Conservation (phyloP, 2,797 vertebrate species). For the Lepus oiostolus region DNA sequence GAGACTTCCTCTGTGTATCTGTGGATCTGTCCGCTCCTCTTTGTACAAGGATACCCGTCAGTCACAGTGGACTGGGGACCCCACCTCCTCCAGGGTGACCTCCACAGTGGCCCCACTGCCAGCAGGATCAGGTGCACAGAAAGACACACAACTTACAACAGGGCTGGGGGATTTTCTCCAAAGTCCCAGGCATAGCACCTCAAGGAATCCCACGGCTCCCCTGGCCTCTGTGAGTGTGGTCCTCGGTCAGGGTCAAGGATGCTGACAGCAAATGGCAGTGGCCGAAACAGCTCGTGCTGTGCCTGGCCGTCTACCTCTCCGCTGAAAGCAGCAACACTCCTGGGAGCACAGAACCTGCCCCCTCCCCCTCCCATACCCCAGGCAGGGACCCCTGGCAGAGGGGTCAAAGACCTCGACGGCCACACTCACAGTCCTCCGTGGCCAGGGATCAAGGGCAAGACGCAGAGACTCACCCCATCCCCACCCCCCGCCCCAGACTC, state of each 20-base stretch:
- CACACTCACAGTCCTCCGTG: neutral
- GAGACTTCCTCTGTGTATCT: fast-evolving
- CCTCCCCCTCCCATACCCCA: fast-evolving
- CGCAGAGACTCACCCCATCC: neutral
- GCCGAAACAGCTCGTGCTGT: fast-evolving
- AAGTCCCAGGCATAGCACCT: neutral
- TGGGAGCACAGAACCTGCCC: neutral
- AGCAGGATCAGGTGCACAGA: neutral
- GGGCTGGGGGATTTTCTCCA: neutral
- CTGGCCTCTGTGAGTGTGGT: neutral
- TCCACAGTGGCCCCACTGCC: neutral
- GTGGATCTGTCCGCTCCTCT: neutral
- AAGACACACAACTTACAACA: neutral
- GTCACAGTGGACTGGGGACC: neutral
- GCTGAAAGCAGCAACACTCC: too few relatives aligned
- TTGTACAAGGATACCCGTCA: neutral
- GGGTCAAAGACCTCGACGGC: fast-evolving
- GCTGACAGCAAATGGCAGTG: neutral
- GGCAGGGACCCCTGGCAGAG: too few relatives aligned
- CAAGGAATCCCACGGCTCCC: neutral
- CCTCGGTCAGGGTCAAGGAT: neutral
- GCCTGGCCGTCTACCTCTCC: fast-evolving
- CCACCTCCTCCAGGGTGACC: neutral
- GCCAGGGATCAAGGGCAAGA: neutral
- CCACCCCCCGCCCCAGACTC: neutral